phyloP scores from a whole-genome alignment of 2,797 vertebrate species.

The Pseudochaenichthys georgianus region DNA sequence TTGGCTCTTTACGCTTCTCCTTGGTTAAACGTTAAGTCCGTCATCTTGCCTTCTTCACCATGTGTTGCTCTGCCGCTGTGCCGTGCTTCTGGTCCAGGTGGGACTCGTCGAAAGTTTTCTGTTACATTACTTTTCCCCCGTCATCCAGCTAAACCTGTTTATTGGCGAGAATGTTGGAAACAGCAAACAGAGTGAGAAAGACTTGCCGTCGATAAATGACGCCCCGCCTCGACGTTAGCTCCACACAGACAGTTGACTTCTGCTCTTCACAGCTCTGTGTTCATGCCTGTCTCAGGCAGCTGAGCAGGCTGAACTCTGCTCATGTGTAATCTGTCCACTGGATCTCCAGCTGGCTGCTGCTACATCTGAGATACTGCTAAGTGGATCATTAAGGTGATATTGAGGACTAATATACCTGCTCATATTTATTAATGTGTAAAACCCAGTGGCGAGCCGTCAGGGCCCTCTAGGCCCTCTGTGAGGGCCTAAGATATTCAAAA shows the following conservation, averaged over 20 bases:
- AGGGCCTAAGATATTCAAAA: too few species aligned
- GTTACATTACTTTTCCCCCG: constrained; percentile 15
- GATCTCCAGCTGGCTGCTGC: background rate
- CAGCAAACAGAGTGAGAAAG: background rate
- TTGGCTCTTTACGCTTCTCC: constrained; percentile 29
- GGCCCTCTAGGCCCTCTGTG: too few species aligned
- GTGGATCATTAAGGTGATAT: background rate
- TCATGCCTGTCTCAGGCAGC: background rate
- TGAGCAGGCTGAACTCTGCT: constrained; percentile 32
- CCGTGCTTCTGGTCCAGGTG: constrained; percentile 34
- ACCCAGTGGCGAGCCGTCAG: background rate
- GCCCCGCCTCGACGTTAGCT: constrained; percentile 66
- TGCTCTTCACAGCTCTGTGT: background rate
- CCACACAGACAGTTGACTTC: constrained; percentile 6
- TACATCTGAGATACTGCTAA: background rate
- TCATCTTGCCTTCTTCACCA: constrained; percentile 39
- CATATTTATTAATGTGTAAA: background rate
- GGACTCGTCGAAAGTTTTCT: constrained; percentile 25
- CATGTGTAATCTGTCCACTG: constrained; percentile 14
- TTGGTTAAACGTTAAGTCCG: constrained; percentile 24
- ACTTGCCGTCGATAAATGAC: constrained; percentile 19
- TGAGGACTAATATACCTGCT: background rate
- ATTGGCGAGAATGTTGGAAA: constrained; percentile 42
- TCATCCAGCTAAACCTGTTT: constrained; percentile 77
- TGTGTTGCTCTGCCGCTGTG: constrained; percentile 4